Base-by-base conservation (phyloP, 2,888 invertebrate species). In the Ophonus ardosiacus region DNA sequence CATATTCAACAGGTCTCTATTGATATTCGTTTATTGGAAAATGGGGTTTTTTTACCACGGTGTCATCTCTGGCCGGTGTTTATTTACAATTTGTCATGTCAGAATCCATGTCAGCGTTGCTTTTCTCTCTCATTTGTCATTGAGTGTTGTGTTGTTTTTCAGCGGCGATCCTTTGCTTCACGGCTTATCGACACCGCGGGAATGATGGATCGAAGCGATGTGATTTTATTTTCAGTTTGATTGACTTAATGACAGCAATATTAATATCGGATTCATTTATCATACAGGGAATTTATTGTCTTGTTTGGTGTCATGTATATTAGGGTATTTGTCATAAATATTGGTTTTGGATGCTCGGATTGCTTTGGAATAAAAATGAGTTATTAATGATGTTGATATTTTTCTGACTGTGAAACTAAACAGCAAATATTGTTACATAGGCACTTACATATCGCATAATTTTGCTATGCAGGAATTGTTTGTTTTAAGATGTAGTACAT, bases 11-110 rank as follows among this genome's bases (percentile, higher is more conserved):
- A 91, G 91, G 91, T 91, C 89, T 90, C 90, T 91, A 91, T 91
- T 90, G 91, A 91, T 91, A 91, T 91, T 91, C 90, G 91, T 91
- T 91, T 91, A 91, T 91, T 91, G 91, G 91, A 91, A 91, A 91
- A 91, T 91, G 90, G 90, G 91, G 91, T 90, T 90, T 90, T 90
- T 89, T 88, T 89, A 88, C 18, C 38, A 56, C 40, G 74, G 71
- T 74, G 82, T 82, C 74, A 81, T 18, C 74, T 38, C 38, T 24
- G 61, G 40, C 80, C 59, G 61, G 40, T 78, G 84, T 84, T 63
- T 84, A 84, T 84, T 84, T 84, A 84, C 84, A 84, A 84, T 84
- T 84, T 84, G 84, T 84, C 84, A 84, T 84, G 84, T 84, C 84
- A 78, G 84, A 43, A 76, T 63, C 76, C 78, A 84, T 40, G 17